These are phyloP conservation scores for Xiphias gladius DNA, from an alignment of 2,113 vertebrate genomes.

Conservation along the genomic window DNA sequence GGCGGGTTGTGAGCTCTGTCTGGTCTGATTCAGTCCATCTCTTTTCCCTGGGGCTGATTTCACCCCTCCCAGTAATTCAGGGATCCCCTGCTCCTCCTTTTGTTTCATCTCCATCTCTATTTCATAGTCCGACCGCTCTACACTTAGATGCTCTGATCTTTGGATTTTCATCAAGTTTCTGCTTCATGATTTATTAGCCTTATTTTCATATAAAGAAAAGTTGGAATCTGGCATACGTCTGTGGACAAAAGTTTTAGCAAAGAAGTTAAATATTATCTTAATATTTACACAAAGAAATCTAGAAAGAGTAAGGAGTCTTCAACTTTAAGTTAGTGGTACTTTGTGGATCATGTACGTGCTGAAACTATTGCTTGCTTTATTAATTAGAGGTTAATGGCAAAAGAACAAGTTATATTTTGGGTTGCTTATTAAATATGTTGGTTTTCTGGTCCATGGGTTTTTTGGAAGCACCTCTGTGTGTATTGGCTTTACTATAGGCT, in stretches of 20 bases:
- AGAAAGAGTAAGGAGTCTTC: constrained; percentile 26
- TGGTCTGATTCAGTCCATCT: constrained; percentile 86
- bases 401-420: background rate
- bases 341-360: background rate
- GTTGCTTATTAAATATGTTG: background rate
- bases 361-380: background rate
- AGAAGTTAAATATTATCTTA: constrained; percentile 61
- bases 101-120: constrained; percentile 76
- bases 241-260: constrained; percentile 59
- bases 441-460: background rate
- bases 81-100: constrained; percentile 75
- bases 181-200: constrained; percentile 83
- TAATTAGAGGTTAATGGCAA: background rate
- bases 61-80: constrained; percentile 70
- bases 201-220: constrained; percentile 85
- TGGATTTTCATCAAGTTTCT: constrained; percentile 83
- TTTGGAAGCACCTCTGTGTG: background rate
- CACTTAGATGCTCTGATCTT: constrained; percentile 83
- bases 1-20: constrained; percentile 76
- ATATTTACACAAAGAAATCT: constrained; percentile 66
- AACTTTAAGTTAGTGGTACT: constrained; percentile 14
- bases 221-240: constrained; percentile 52
- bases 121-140: constrained; percentile 69
- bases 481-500: background rate
- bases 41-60: constrained; percentile 69